Evolutionary conservation across 2,113 vertebrate species (phyloP).

Genomic region (Coregonus clupeaformis): DNA sequence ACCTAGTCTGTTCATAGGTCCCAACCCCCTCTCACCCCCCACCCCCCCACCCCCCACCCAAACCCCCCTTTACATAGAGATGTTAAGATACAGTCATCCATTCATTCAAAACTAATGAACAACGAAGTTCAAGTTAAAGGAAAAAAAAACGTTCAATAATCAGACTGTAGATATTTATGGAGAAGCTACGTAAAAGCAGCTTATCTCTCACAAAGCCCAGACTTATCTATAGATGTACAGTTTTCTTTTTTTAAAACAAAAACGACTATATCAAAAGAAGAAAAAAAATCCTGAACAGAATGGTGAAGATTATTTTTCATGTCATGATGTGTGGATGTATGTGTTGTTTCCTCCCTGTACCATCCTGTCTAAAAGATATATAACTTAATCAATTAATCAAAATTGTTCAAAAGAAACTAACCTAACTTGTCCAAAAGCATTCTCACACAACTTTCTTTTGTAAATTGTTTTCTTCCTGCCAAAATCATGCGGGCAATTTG

Average conservation of each 20-base stretch:
- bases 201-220: constrained; percentile 55
- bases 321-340: constrained; percentile 99
- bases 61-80: constrained; percentile 78
- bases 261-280: constrained; percentile 71
- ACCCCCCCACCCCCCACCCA: constrained; percentile 37
- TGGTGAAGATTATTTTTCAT: constrained; percentile 96
- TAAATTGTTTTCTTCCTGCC: constrained; percentile 99
- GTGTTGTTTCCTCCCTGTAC: constrained; percentile 96
- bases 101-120: constrained; percentile 74
- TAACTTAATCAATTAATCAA: constrained; percentile 76
- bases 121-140: constrained; percentile 61
- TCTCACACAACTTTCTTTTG: constrained; percentile 99
- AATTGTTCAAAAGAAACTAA: constrained; percentile 83
- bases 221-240: constrained; percentile 69
- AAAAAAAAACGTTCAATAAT: constrained; percentile 51
- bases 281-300: constrained; percentile 72
- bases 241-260: constrained; percentile 71
- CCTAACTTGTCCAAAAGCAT: constrained; percentile 94
- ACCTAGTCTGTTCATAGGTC: constrained; percentile 93
- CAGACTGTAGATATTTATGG: constrained; percentile 80
- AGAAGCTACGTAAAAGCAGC: constrained; percentile 48
- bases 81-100: constrained; percentile 86
- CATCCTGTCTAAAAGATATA: constrained; percentile 86
- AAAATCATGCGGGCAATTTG: constrained; percentile 99
- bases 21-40: constrained; percentile 73